phyloP scores from a whole-genome alignment of 2,113 vertebrate genomes.

The Desmodus rotundus region DNA sequence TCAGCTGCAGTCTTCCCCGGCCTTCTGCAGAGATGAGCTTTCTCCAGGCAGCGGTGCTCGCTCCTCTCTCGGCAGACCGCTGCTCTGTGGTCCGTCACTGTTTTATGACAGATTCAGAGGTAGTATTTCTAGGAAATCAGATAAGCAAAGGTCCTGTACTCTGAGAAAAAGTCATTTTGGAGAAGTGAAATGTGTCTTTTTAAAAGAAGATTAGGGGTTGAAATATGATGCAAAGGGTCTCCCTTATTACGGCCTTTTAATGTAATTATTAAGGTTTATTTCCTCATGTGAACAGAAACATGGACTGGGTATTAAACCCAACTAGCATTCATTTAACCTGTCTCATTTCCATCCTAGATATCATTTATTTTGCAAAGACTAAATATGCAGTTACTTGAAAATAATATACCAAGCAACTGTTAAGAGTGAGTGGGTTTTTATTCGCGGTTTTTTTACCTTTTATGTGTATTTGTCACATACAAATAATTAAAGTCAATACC shows the following conservation, averaged over 20 bases:
- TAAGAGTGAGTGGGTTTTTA: not conserved
- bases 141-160: not conserved
- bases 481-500: not conserved
- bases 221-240: not conserved
- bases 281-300: conserved; percentile 44
- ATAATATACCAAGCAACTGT: conserved; percentile 7
- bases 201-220: not conserved
- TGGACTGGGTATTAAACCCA: conserved; percentile 32
- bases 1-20: not conserved
- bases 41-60: no score
- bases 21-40: not conserved
- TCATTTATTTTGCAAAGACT: conserved; percentile 43
- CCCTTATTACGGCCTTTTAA: not conserved
- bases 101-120: not conserved
- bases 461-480: not conserved
- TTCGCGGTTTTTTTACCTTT: not conserved
- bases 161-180: not conserved
- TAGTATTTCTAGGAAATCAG: conserved; percentile 9
- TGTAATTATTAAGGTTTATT: conserved; percentile 38
- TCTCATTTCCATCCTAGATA: conserved; percentile 22
- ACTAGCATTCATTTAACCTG: not conserved
- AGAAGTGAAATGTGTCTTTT: not conserved
- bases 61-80: not conserved
- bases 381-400: conserved; percentile 25
- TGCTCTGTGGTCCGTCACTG: not conserved